These are phyloP conservation scores for Dicyrtoma fusca DNA, from an alignment of 2,888 invertebrate genomes.

Conservation along the genomic window DNA sequence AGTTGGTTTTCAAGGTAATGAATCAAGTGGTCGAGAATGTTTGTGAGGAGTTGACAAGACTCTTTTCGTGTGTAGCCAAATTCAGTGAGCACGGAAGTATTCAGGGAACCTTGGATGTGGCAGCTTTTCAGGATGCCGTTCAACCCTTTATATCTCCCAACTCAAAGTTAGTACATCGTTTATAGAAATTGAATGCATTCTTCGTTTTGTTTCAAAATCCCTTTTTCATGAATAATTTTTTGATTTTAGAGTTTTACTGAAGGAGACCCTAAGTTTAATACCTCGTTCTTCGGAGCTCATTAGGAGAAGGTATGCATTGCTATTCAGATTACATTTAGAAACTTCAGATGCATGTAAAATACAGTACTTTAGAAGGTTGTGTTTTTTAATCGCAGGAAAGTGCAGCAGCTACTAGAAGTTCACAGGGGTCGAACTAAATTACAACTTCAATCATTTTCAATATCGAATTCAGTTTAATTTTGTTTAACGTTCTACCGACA, in stretches of 20 bases:
- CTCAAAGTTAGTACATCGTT: constrained; percentile 65
- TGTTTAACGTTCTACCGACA: too few relatives aligned
- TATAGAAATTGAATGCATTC: background rate
- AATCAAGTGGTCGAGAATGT: constrained; percentile 85
- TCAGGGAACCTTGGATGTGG: constrained; percentile 79
- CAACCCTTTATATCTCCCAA: constrained; percentile 68
- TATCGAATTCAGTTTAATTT: constrained; percentile 1
- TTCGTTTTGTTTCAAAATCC: constrained; percentile 1
- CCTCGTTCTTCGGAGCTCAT: constrained; percentile 67
- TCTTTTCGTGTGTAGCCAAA: constrained; percentile 75
- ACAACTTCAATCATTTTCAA: constrained; percentile 50
- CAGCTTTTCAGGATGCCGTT: constrained; percentile 70
- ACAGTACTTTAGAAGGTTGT: background rate
- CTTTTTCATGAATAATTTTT: constrained; percentile 37
- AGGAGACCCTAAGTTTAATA: constrained; percentile 78
- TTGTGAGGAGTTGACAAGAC: constrained; percentile 85
- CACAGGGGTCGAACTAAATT: constrained; percentile 49
- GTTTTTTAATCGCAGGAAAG: constrained; percentile 64
- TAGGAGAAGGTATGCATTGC: constrained; percentile 66
- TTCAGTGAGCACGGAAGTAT: constrained; percentile 73
- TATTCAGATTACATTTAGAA: too few relatives aligned
- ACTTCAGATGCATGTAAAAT: background rate
- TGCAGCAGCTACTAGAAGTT: constrained; percentile 66
- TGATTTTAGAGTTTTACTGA: constrained; percentile 71
- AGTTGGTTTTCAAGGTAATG: constrained; percentile 67